These are phyloP conservation scores for Alcis repandata DNA, from an alignment of 2,888 invertebrate genomes.

Conservation along the genomic window DNA sequence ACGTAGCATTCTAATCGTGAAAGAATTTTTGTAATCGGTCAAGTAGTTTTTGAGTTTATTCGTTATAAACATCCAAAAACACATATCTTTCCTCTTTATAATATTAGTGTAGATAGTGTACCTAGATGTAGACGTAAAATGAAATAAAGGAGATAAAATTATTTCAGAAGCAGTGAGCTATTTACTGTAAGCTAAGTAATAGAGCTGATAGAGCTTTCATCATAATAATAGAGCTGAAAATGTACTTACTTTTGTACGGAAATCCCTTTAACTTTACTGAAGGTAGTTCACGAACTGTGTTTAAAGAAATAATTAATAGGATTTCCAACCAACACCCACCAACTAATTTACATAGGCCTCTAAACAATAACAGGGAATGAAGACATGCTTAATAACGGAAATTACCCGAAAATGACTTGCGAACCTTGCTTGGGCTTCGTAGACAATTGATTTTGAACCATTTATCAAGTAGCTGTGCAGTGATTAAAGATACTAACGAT, in stretches of 20 bases:
- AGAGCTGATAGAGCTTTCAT: not conserved
- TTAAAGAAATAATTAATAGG: constrained; percentile 67
- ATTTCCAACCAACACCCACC: constrained; percentile 65
- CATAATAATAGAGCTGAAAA: not conserved
- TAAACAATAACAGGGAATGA: constrained; percentile 73
- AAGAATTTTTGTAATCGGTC: too few relatives aligned
- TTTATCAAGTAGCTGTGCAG: constrained; percentile 22
- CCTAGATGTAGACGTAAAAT: too few relatives aligned
- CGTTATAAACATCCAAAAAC: too few relatives aligned
- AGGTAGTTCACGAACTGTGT: constrained; percentile 33
- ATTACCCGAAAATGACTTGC: constrained; percentile 69
- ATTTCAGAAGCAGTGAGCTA: too few relatives aligned
- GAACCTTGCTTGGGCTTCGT: constrained; percentile 56
- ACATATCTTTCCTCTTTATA: too few relatives aligned
- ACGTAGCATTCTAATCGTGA: too few relatives aligned
- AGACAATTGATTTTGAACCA: constrained; percentile 61
- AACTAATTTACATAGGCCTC: constrained; percentile 72
- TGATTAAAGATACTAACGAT: constrained; percentile 10
- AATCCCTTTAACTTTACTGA: not conserved
- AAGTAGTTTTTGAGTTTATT: too few relatives aligned
- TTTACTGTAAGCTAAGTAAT: too few relatives aligned
- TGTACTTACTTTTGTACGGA: not conserved
- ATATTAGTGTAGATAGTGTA: too few relatives aligned
- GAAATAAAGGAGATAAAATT: too few relatives aligned
- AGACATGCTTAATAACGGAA: constrained; percentile 72